Evolutionary conservation across 2,888 invertebrate genomes (phyloP).

Genomic region (Ariolimax columbianus): DNA sequence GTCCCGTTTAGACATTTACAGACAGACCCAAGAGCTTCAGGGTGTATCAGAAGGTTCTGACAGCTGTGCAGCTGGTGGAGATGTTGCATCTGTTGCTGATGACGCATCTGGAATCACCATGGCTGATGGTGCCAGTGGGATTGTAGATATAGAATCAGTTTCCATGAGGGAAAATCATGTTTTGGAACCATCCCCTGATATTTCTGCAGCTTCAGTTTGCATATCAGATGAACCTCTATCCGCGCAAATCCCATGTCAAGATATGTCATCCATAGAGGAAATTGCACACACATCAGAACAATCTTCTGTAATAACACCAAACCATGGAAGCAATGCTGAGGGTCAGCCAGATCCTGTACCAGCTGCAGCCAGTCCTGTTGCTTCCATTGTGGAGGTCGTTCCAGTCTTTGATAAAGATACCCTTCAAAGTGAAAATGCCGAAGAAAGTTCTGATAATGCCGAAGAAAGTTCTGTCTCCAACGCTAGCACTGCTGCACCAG

Average conservation of each 20-base stretch:
- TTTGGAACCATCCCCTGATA: slow-evolving; percentile 21
- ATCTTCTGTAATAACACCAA: background rate
- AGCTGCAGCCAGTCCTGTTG: background rate
- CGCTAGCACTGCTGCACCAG: background rate
- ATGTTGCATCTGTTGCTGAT: background rate
- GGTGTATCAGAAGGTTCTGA: background rate
- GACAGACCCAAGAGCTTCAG: background rate
- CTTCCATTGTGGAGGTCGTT: background rate
- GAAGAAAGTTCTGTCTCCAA: too few species aligned
- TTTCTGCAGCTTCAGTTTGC: slow-evolving; percentile 19
- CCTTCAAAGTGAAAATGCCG: background rate
- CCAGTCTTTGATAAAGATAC: background rate
- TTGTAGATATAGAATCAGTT: slow-evolving; percentile 8
- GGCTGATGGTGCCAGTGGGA: slow-evolving; percentile 35
- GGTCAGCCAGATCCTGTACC: background rate
- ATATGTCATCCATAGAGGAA: background rate
- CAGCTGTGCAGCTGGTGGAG: slow-evolving; percentile 38
- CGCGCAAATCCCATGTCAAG: background rate
- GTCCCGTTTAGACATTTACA: background rate
- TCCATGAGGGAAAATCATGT: background rate
- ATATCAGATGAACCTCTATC: background rate
- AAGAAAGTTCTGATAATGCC: background rate
- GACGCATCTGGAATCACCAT: background rate
- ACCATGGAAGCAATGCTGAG: background rate
- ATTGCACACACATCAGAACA: background rate